Base-by-base conservation (phyloP, 2,888 invertebrate genomes). In the Eupithecia exiguata region DNA sequence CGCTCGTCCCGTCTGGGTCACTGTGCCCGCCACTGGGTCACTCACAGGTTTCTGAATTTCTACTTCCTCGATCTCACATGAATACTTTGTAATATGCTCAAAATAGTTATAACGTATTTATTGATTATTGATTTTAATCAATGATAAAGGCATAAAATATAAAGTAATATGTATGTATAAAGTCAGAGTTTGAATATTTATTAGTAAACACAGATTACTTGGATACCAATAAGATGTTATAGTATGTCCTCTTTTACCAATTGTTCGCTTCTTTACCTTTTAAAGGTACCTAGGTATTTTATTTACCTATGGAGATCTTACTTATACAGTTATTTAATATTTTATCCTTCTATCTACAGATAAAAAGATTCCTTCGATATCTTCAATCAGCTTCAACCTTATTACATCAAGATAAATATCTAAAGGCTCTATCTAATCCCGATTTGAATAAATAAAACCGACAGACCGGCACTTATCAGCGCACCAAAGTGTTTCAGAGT, bases 371-470 rank as follows among this genome's bases (percentile, higher is more conserved):
- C n/a, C 18, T 21, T 35, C 43, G 53, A 30, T 61, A 40, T 74
- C 14, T 71, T 36, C 68, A 74, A 72, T 68, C 70, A 63, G 66
- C 63, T 71, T 30, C 43, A 68, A 68, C 46, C 65, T 67, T 71
- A 69, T 70, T 66, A 68, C 58, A 53, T 70, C 49, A 58, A 75
- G 72, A 73, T 71, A 73, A 61, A 66, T 73, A 76, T 76, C 69
- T 66, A 36, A 70, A 73, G 61, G 30, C 66, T 63, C 70, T 73
- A 72, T 75, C 72, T 76, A 69, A 76, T 76, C 73, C 75, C 25
- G 73, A 66, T 73, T 76, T 73, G 66, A 73, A 73, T 73, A 73
- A 76, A 76, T 70, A 76, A 76, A 73, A 71, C 69, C 67, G 71
- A 71, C 73, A 76, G 70, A 16, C 40, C 65, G 46, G 72, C 68